These are phyloP conservation scores for Ursus arctos DNA, from an alignment of 2,113 vertebrate species.

Conservation along the genomic window DNA sequence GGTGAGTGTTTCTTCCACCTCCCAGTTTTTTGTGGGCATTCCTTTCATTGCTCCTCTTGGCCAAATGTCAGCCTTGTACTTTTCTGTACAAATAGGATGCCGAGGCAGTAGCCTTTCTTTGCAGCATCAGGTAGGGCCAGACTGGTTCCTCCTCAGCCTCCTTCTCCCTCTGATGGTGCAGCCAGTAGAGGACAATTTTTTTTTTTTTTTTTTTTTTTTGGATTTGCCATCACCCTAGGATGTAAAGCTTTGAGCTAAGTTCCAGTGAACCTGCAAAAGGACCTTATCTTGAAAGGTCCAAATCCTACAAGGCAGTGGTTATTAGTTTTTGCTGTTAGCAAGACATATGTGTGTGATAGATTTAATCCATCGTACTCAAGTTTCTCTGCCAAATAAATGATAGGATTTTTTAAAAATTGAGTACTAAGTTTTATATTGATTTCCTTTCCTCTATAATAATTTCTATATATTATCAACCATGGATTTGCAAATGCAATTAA, in stretches of 20 bases:
- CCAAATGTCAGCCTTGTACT: too few relatives aligned
- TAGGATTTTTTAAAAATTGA: background rate
- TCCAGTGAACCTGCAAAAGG: background rate
- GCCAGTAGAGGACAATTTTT: background rate
- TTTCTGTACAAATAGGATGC: background rate
- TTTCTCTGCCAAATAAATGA: background rate
- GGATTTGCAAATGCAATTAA: background rate
- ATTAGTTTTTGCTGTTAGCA: background rate
- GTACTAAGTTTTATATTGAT: background rate
- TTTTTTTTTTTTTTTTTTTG: too few relatives aligned
- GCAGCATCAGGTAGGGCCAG: background rate
- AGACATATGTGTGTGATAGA: background rate
- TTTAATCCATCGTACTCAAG: background rate
- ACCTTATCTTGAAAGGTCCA: background rate
- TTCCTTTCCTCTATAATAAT: background rate
- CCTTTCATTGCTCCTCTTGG: background rate
- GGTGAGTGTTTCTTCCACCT: background rate
- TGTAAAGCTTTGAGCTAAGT: background rate
- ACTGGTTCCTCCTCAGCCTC: background rate
- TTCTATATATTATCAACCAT: background rate
- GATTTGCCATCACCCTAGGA: too few relatives aligned
- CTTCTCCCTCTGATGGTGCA: fast-evolving
- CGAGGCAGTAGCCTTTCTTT: background rate
- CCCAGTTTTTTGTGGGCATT: background rate
- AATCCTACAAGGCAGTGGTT: background rate